phyloP scores from a whole-genome alignment of 2,797 vertebrate genomes.

The Tinamus major region DNA sequence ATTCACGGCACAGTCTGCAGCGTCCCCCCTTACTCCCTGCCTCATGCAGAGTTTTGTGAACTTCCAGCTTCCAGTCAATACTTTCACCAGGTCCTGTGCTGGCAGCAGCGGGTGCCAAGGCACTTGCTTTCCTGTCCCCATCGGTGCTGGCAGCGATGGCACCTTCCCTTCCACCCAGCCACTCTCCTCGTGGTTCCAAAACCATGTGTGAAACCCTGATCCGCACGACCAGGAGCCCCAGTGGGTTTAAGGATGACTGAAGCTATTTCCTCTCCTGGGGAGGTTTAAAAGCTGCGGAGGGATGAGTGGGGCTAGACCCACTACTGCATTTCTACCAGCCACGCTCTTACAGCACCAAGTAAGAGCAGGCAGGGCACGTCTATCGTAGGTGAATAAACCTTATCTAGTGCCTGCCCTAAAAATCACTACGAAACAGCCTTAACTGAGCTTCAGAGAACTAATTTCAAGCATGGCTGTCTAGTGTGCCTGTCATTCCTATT shows the following conservation, averaged over 20 bases:
- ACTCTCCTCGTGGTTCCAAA: conserved; percentile 46
- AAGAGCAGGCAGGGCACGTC: conserved; percentile 71
- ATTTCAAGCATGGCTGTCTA: conserved; percentile 83
- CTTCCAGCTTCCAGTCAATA: conserved; percentile 20
- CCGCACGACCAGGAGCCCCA: conserved; percentile 46
- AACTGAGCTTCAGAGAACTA: conserved; percentile 76
- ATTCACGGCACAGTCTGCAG: accelerated
- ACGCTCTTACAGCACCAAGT: conserved; percentile 74
- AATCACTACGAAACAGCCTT: conserved; percentile 69
- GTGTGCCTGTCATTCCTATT: conserved; percentile 81
- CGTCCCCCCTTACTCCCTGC: background rate
- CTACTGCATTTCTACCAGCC: conserved; percentile 72
- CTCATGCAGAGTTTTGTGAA: conserved; percentile 11
- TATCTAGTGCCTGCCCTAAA: conserved; percentile 61
- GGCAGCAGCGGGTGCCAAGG: background rate
- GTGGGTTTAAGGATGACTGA: conserved; percentile 69
- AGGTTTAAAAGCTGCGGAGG: conserved; percentile 69
- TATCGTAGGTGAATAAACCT: conserved; percentile 73
- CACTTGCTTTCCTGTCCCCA: background rate
- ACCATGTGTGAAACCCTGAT: conserved; percentile 56
- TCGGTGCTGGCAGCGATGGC: background rate
- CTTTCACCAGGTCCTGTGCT: conserved; percentile 28
- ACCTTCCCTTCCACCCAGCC: conserved; percentile 3
- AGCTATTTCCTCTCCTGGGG: conserved; percentile 43
- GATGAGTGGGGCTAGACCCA: conserved; percentile 65